Percentiles rank a stretch among this genome's conserved stretches.
These are phyloP conservation scores for Siphamia tubifer DNA, from an alignment of 2,113 vertebrate genomes.

Conservation along the genomic window DNA sequence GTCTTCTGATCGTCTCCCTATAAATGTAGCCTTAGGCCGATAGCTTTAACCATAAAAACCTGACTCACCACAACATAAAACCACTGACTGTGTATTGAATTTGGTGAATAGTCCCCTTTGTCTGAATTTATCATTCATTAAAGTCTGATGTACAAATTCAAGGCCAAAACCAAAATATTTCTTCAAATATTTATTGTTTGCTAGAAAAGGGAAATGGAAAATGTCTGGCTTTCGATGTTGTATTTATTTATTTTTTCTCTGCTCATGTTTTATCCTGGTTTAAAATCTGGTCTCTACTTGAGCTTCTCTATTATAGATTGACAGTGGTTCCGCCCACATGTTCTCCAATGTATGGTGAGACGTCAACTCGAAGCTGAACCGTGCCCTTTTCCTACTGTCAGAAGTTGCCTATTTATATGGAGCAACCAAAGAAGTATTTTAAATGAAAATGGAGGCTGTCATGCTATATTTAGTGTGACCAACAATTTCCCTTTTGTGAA, in stretches of 20 bases:
- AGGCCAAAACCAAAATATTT: too few species aligned
- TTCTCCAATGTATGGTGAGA: not conserved
- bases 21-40: too few species aligned
- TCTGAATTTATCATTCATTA: too few species aligned
- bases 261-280: not conserved
- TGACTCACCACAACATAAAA: too few species aligned
- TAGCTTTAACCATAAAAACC: too few species aligned
- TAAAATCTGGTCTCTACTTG: not conserved
- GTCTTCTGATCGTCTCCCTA: too few species aligned
- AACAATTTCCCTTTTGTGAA: constrained; percentile 48
- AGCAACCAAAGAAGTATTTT: not conserved
- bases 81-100: too few species aligned
- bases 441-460: constrained; percentile 44
- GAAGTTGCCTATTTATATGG: constrained; percentile 42
- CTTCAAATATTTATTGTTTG: too few species aligned
- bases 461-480: constrained; percentile 39
- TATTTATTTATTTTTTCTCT: not conserved
- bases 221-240: not conserved
- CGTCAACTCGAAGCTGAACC: constrained; percentile 18
- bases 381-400: not conserved
- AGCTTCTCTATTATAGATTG: not conserved
- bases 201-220: not conserved
- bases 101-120: too few species aligned
- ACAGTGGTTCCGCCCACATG: not conserved
- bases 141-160: too few species aligned